Base-by-base conservation (phyloP, 2,888 invertebrate genomes). In the Drosophila tanythrix region DNA sequence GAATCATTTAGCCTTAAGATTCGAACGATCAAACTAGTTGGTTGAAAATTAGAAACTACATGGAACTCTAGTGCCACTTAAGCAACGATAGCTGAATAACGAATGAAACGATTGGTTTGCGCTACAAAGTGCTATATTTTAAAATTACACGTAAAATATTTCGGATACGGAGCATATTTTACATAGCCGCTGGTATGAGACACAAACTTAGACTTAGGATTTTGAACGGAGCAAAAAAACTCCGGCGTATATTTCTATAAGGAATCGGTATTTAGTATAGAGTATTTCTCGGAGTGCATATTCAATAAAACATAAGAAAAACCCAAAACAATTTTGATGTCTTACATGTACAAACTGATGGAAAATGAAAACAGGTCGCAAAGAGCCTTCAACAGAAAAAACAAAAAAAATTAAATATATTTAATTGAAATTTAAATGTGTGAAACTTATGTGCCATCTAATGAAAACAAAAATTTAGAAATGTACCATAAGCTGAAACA, bases 11-110 rank as follows among this genome's bases (percentile, higher is more conserved):
- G 82, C 56, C 62, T 75, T 82, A 84, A 88, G 88, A 80, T 56
- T 61, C 61, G 46, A 66, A 75, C 65, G 56, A 75, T 56, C 10
- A 53, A 62, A 50, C 53, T 58, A 64, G 53, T 63, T 58, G 60
- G 35, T 43, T 48, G 51, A 70, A 57, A 29, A 46, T 56, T 52
- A 60, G 43, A 69, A 70, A 70, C 65, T 61, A 83, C 73, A 70
- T 74, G 89, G 70, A 86, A 86, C 82, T 86, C 56, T 72, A 80
- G 85, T 86, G 85, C 85, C 89, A 86, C 89, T 70, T 53, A 74
- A 83, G 83, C 83, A 85, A 85, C 85, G 84, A 88, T 72, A 74
- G 84, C 88, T 85, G 83, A 88, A 82, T 75, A 69, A 81, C 72
- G 72, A 77, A 70, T n/a, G 83, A 69, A 82, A 84, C 82, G 75